A percentile compares a stretch with the other conserved stretches of the same genome.
Evolutionary conservation across 1,140 invertebrate species (phyloP).

Genomic region (Colletes latitarsis): DNA sequence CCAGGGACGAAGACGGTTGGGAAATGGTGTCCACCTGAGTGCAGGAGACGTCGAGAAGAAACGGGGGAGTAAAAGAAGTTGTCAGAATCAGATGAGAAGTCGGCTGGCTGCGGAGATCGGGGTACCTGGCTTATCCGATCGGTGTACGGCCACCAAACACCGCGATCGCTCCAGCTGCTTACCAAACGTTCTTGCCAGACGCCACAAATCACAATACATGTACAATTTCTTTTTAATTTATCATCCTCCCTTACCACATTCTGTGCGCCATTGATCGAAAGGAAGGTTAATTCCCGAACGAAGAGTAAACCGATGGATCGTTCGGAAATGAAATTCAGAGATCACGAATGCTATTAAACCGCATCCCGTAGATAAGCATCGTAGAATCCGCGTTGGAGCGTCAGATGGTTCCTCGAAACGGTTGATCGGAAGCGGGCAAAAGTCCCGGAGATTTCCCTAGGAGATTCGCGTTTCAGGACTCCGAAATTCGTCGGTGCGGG

Average conservation of each 20-base stretch:
- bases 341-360: too few relatives aligned
- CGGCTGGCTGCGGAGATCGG: slow-evolving; percentile 6
- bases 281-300: too few relatives aligned
- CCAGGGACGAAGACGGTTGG: background rate
- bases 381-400: too few relatives aligned
- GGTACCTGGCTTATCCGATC: slow-evolving; percentile 38
- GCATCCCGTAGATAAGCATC: too few relatives aligned
- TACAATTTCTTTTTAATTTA: too few relatives aligned
- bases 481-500: background rate
- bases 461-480: background rate
- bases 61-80: slow-evolving; percentile 56
- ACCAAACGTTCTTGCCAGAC: background rate
- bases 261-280: too few relatives aligned
- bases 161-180: background rate
- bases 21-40: slow-evolving; percentile 60
- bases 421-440: background rate
- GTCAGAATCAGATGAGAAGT: slow-evolving; percentile 61
- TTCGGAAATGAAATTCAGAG: too few relatives aligned
- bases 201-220: too few relatives aligned
- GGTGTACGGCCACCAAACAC: slow-evolving; percentile 22
- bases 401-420: too few relatives aligned
- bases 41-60: slow-evolving; percentile 33
- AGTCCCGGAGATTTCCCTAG: background rate
- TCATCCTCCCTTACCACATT: too few relatives aligned
- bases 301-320: too few relatives aligned